Base-by-base conservation (phyloP, 2,888 invertebrate genomes). In the Sesamia inferens region DNA sequence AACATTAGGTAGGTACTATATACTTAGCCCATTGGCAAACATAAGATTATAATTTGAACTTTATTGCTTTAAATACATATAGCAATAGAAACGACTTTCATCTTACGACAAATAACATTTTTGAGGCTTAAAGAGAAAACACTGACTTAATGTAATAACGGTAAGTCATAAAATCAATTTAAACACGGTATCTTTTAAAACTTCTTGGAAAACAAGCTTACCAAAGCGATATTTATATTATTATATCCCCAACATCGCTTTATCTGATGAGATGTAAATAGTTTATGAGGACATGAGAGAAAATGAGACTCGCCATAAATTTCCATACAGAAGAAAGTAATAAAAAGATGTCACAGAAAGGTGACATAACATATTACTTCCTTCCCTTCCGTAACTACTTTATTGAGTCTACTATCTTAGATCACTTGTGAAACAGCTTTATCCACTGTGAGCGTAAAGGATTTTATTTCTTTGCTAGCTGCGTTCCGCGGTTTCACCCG, bases 261-360 rank as follows among this genome's bases (percentile, higher is more conserved):
- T 68, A 67, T 82, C 59, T 61, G 57, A 70, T 73, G 44, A 67
- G 63, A 80, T 82, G 64, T 79, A 69, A 80, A 82, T 78, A 78
- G 82, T 82, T 80, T 80, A 82, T 69, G 51, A 62, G 22, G 57
- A 22, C 51, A 59, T 69, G 69, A 64, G 44, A 73, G 68, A 66
- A 81, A 80, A 80, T 82, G 82, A 77, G 73, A 44, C 69, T 64
- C 58, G 22, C 48, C 24, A 71, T 79, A 70, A 81, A 59, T 79
- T 65, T 31, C n/a, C 39, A 65, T 44, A 71, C 44, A 47, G 70
- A 81, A 48, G 24, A 62, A 16, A 55, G 77, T 66, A 51, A 24
- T 79, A 76, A 81, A 79, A 81, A 58, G 5, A 58, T 48, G 79
- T 44, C 62, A 48, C 81, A 68, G 76, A 76, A 81, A 39, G 54